Conservation (phyloP, 2,888 invertebrate species). For the Carabus problematicus region DNA sequence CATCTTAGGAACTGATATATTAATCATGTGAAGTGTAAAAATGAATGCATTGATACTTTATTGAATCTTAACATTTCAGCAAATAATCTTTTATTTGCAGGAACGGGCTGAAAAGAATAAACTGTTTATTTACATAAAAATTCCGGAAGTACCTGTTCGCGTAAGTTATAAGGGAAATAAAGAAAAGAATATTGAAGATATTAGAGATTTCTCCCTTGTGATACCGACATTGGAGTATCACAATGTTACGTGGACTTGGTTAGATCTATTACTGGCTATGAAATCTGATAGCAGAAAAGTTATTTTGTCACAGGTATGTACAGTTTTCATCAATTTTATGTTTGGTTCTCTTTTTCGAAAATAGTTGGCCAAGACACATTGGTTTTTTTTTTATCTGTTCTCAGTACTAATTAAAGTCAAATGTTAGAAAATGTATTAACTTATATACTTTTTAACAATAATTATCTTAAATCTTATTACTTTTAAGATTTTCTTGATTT, state of each 20-base stretch:
- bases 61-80: conserved; percentile 1
- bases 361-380: not conserved
- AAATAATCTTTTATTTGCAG: conserved; percentile 60
- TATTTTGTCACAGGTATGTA: conserved; percentile 75
- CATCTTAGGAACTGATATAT: not conserved
- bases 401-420: too few relatives aligned
- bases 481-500: too few relatives aligned
- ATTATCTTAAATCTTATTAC: too few relatives aligned
- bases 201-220: conserved; percentile 90
- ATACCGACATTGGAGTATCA: conserved; percentile 98
- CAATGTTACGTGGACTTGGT: conserved; percentile 99
- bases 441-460: too few relatives aligned
- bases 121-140: conserved; percentile 97
- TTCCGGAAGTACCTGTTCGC: conserved; percentile 85
- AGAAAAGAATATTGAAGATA: conserved; percentile 97
- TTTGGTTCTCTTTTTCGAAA: not conserved
- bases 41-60: not conserved
- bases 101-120: conserved; percentile 98
- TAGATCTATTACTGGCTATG: conserved; percentile 94
- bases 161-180: conserved; percentile 97
- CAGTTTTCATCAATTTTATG: conserved; percentile 26
- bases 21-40: not conserved
- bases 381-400: not conserved
- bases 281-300: conserved; percentile 91
- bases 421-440: too few relatives aligned